Base-by-base conservation (phyloP, 2,797 vertebrate genomes). In the Agapornis canus region DNA sequence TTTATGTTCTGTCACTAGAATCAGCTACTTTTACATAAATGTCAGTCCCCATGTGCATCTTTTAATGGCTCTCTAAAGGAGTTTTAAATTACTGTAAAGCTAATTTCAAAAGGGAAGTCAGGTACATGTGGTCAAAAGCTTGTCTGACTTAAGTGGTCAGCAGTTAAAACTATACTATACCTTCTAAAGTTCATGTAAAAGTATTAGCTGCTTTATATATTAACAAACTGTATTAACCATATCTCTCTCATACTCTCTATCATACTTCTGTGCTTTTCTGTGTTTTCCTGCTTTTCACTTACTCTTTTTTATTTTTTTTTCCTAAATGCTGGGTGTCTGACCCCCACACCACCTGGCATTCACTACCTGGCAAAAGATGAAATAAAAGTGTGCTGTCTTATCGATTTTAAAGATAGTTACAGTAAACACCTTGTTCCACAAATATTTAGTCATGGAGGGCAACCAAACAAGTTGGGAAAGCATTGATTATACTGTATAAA, bases 371-470 rank as follows among this genome's bases (percentile, higher is more conserved):
- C 94, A 96, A 89, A 97, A 93, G 85, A 97, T 92, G 92, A 95
- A 96, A 89, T 84, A 93, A 96, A 96, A 96, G 69, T 96, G 92
- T 75, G 65, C 86, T 92, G 90, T 87, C 88, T 94, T 91, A 96
- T 93, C 25, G 77, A 97, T 92, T 96, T 95, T 93, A 97, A 96
- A 91, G 85, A 95, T 88, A 96, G 94, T 94, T 94, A 92, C 70
- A 65, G 84, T 96, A 94, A 97, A 94, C 83, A 96, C 92, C 92
- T 95, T 97, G 86, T 97, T 97, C 96, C 96, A 97, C 96, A 98
- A 97, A 97, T 97, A 97, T 96, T 97, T 95, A 96, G 73, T 89
- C 90, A 96, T 94, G 95, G 92, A 95, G 95, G 91, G 92, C 92
- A 97, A 97, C 92, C 93, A 95, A 94, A 95, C 91, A 76, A 96